These are phyloP conservation scores for Cyrtorhinus lividipennis DNA, from an alignment of 1,140 invertebrate genomes.

Conservation along the genomic window DNA sequence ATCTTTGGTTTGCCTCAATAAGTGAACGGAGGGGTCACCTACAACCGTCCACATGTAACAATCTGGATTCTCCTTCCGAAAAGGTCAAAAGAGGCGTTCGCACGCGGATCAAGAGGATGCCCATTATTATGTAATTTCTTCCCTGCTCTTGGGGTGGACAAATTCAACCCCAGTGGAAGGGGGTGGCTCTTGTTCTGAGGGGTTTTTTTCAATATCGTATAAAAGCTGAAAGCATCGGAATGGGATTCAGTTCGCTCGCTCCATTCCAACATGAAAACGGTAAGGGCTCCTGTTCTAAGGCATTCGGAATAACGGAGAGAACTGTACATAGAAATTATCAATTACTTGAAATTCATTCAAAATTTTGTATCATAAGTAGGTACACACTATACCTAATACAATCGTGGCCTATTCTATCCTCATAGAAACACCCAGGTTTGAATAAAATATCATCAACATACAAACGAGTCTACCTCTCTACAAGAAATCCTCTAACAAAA, in stretches of 20 bases:
- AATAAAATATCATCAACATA: too few species aligned
- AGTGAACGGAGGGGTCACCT: neutral
- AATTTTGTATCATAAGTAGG: too few species aligned
- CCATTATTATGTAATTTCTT: constrained; percentile 3
- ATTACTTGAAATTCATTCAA: too few species aligned
- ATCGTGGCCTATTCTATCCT: too few species aligned
- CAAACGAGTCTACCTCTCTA: too few species aligned
- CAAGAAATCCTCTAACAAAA: too few species aligned
- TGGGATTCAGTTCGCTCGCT: neutral
- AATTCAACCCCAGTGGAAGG: neutral
- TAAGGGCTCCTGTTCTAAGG: too few species aligned
- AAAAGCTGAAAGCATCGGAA: neutral
- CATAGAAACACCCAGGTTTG: too few species aligned
- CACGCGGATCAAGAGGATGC: neutral
- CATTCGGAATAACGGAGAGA: too few species aligned
- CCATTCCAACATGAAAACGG: neutral
- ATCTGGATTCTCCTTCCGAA: constrained; percentile 1
- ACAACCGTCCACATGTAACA: neutral
- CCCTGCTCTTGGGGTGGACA: neutral
- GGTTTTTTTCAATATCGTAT: neutral
- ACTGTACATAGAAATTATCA: too few species aligned
- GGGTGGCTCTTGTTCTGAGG: neutral
- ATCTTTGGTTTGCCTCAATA: neutral
- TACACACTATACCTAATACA: too few species aligned
- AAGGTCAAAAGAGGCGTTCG: neutral